Conservation (phyloP, 2,797 vertebrate species). For the Phrynocephalus forsythii region DNA sequence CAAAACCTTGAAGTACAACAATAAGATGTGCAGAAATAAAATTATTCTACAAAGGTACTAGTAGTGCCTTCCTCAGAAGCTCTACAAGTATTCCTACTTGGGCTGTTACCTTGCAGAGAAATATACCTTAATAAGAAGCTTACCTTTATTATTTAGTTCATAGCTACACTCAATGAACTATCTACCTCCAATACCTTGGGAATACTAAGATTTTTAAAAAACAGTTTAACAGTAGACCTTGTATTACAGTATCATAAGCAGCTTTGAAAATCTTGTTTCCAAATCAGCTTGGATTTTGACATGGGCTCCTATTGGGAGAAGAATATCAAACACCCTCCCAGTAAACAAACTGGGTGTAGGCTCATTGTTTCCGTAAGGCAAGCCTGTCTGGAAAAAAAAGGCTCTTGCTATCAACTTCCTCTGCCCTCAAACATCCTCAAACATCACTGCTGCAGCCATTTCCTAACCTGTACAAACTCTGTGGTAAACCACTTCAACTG, state of each 20-base stretch:
- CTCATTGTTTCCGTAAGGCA: background rate
- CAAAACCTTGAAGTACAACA: background rate
- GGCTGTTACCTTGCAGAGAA: background rate
- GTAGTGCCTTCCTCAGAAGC: background rate
- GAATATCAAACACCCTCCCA: too few species aligned
- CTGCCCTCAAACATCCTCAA: too few species aligned
- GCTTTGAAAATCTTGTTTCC: background rate
- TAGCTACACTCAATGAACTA: background rate
- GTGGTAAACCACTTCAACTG: too few species aligned
- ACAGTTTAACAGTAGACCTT: background rate
- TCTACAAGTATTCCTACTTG: background rate
- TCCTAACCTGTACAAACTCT: too few species aligned
- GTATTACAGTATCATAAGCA: background rate
- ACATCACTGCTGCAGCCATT: too few species aligned
- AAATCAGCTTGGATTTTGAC: background rate
- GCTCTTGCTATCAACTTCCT: too few species aligned
- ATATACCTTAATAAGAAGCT: background rate
- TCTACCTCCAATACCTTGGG: background rate
- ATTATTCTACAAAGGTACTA: background rate
- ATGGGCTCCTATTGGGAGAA: background rate
- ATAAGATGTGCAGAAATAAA: too few species aligned
- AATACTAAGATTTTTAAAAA: background rate
- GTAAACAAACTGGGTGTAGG: background rate
- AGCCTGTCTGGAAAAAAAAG: too few species aligned
- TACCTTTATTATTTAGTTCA: background rate